Percentiles rank a stretch among this genome's conserved stretches.
phyloP scores from a whole-genome alignment of 2,888 invertebrate genomes.

The Dendrolimus pini region DNA sequence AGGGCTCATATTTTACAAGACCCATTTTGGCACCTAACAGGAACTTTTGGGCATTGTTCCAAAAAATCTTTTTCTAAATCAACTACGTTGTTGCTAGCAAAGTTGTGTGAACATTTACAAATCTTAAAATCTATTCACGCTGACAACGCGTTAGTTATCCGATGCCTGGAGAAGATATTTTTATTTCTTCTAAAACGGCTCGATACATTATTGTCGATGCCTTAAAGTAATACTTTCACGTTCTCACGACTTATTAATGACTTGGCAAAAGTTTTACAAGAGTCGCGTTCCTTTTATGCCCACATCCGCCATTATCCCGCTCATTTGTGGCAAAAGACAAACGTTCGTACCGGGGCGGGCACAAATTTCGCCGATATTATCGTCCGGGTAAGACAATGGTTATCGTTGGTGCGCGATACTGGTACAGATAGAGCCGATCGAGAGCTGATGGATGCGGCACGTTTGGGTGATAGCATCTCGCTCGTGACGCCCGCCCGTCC shows the following conservation, averaged over 20 bases:
- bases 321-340: slow-evolving; percentile 74
- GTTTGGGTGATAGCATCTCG: slow-evolving; percentile 63
- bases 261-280: slow-evolving; percentile 58
- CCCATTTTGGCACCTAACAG: too few species aligned
- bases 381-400: slow-evolving; percentile 61
- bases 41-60: too few species aligned
- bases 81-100: too few species aligned
- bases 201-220: too few species aligned
- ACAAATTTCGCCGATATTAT: slow-evolving; percentile 72
- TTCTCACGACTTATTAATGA: slow-evolving; percentile 70
- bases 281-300: slow-evolving; percentile 59
- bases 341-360: slow-evolving; percentile 59
- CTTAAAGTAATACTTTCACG: background rate
- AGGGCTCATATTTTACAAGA: too few species aligned
- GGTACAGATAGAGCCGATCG: slow-evolving; percentile 45
- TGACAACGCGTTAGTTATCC: too few species aligned
- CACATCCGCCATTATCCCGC: slow-evolving; percentile 53
- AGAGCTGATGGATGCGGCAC: slow-evolving; percentile 71
- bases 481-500: slow-evolving; percentile 49
- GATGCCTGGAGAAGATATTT: too few species aligned
- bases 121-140: too few species aligned
- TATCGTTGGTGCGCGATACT: slow-evolving; percentile 62
- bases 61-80: too few species aligned
- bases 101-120: too few species aligned
- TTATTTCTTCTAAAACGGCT: too few species aligned